Evolutionary conservation across 2,888 invertebrate species (phyloP), one percentile per base, ranked within the genome.

Genomic region (Hyposoter dolosus): DNA sequence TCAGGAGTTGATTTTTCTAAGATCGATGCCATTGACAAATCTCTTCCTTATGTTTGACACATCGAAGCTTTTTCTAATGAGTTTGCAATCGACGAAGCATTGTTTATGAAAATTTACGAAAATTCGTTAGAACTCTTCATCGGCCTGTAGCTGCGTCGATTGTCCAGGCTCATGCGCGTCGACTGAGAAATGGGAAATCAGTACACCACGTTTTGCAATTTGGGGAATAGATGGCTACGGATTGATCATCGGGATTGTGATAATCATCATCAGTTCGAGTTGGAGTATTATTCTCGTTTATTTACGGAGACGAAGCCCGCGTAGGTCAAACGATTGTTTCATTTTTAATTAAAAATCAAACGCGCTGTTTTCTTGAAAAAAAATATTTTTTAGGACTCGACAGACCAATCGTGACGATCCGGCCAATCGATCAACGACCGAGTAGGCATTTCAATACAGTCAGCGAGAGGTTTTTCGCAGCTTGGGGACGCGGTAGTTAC

Each of bases 101-200:
- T 35, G 53, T 92, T 92, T 72, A 32, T n/a, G 40, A 10, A 43
- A 43, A 43, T 63, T 65, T 19, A 19, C 28, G 9, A 53, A 72
- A 45, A 77, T 53, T 77, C 45, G 6, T 32, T 88, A 95, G 94
- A 93, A 95, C 53, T 95, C 94, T 17, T 95, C 96, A 0, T 93
- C 95, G 19, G 95, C 96, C 0, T 98, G 98, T 93, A 96, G 97
- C 90, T 98, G 98, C 93, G 95, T 97, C 50, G 98, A 98, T 91
- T 98, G 98, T 91, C 90, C 94, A 0, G 91, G 92, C 1, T 95
- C 96, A 3, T 98, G 98, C 90, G 95, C 96, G 0, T 81, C 94
- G 19, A 60, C 23, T 23, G 94, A 94, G 6, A 92, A 94, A 87
- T 95, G 96, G 17, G 72, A 92, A 0, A 90, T 90, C 0, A 85